phyloP scores from a whole-genome alignment of 2,113 vertebrate species.

The Poeciliopsis occidentalis region DNA sequence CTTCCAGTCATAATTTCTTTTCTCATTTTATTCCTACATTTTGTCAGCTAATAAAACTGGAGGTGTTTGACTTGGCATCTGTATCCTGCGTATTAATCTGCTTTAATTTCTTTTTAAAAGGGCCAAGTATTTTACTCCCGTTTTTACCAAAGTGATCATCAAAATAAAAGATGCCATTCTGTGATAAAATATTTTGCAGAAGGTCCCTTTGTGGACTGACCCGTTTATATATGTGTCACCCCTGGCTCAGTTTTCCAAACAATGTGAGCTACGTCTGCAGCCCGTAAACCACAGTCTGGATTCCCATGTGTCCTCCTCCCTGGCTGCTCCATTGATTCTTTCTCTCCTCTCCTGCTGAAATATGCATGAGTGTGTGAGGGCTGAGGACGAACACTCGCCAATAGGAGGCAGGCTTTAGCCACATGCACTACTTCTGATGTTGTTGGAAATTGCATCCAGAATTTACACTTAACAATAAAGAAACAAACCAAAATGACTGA shows the following conservation, averaged over 20 bases:
- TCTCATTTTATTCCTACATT: background rate
- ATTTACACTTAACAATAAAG: no score
- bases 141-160: background rate
- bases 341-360: slow-evolving; percentile 60
- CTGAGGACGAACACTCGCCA: slow-evolving; percentile 32
- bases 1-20: background rate
- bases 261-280: slow-evolving; percentile 58
- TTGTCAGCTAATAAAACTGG: background rate
- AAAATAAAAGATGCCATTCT: slow-evolving; percentile 1
- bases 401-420: slow-evolving; percentile 75
- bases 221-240: background rate
- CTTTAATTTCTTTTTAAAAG: background rate
- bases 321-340: slow-evolving; percentile 65
- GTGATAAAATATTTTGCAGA: slow-evolving; percentile 15
- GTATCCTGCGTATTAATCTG: background rate
- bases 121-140: background rate
- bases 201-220: slow-evolving; percentile 33
- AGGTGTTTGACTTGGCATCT: background rate
- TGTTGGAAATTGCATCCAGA: background rate
- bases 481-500: no score
- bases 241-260: slow-evolving; percentile 29
- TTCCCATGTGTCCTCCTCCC: slow-evolving; percentile 62
- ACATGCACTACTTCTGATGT: slow-evolving; percentile 9
- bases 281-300: slow-evolving; percentile 62
- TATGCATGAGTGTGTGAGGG: slow-evolving; percentile 54